A percentile compares a stretch with the other conserved stretches of the same genome.
Conservation (phyloP, 2,113 vertebrate species). For the Catagonus wagneri region DNA sequence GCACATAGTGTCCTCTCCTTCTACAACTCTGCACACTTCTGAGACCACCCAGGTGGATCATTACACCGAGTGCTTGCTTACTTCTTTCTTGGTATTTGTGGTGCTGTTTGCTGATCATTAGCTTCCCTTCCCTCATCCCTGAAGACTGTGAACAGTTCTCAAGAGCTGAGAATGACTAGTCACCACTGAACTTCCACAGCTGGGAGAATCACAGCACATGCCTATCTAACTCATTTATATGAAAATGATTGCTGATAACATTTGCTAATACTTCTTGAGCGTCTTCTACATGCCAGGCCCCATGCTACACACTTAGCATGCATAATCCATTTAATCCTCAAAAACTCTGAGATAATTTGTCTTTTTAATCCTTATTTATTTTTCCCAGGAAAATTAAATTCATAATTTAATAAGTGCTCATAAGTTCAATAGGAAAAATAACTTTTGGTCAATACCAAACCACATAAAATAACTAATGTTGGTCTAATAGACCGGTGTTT, state of each 20-base stretch:
- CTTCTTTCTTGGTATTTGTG: neutral
- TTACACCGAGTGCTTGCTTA: fast-evolving
- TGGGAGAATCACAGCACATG: no score
- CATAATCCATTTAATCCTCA: neutral
- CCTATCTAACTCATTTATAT: neutral
- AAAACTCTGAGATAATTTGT: neutral
- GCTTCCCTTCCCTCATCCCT: neutral
- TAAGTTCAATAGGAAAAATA: neutral
- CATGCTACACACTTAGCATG: neutral
- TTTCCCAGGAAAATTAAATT: neutral
- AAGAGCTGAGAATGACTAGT: neutral
- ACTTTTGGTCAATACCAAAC: neutral
- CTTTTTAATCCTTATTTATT: neutral
- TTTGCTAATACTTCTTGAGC: neutral
- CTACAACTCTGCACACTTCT: neutral
- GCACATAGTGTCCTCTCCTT: neutral
- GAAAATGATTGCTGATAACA: neutral
- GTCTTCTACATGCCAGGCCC: neutral
- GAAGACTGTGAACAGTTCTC: neutral
- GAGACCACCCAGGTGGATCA: neutral
- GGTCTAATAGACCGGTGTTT: neutral
- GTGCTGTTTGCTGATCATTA: neutral
- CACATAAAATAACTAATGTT: neutral
- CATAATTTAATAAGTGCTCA: neutral
- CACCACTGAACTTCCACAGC: neutral